Evolutionary conservation across 92 coral and sea anemone species (phyloP), one percentile per base, ranked within the genome.

Genomic region (Galaxea fascicularis): DNA sequence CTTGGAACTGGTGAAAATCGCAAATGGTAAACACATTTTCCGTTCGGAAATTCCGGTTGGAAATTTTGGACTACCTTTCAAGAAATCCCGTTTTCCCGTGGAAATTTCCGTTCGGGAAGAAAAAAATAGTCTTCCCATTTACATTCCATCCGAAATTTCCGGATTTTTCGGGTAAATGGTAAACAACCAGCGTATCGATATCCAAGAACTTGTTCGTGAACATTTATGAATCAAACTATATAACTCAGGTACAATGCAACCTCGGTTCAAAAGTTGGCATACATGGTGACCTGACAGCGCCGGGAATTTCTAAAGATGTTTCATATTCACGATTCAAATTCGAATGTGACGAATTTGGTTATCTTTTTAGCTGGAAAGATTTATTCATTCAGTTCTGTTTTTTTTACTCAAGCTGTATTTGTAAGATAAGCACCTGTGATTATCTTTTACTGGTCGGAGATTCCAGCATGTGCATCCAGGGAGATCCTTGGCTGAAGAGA

Each of bases 381-480:
- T 35, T 35, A 35, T 35, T 35, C 6, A 35, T 6, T n/a, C 6
- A 2, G 2, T 2, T 35, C 41, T 2, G 41, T 35, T 35, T 2
- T 35, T 35, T 35, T 35, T 35, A 2, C 21, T 3, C 10, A 14
- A 22, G 14, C 8, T 56, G 21, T 56, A 20, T 60, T 65, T 3
- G 70, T n/a, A 1, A 18, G 49, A 39, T 60, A 62, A 73, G 15
- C 64, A 91, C 95, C 95, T 78, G 22, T 73, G 80, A 22, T 87
- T 72, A 27, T 89, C 88, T 9, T 80, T 78, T 5, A 20, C 44
- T 25, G 71, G 82, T 26, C 89, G 58, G n/a, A n/a, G n/a, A n/a
- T n/a, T n/a, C n/a, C n/a, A n/a, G n/a, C n/a, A n/a, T n/a, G 11
- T 95, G 87, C 65, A 80, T 74, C 80, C 86, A 86, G 41, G 85